phyloP scores from a whole-genome alignment of 1,140 invertebrate genomes.

The Subanguina moxae region DNA sequence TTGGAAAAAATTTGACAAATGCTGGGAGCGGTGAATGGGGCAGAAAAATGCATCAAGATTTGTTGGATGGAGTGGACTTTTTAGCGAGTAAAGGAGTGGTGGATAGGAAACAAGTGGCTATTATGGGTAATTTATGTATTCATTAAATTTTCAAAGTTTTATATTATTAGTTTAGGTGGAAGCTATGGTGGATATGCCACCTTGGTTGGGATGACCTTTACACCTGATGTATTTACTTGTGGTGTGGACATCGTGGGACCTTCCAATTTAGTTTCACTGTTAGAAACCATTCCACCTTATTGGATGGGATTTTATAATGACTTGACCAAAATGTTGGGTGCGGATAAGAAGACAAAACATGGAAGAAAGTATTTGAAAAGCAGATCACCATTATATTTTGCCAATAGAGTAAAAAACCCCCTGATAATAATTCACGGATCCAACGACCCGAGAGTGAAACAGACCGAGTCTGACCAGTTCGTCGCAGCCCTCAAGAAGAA shows the following conservation, averaged over 20 bases:
- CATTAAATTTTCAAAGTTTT: background rate
- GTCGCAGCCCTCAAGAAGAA: slow-evolving; percentile 48
- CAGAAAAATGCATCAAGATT: slow-evolving; percentile 54
- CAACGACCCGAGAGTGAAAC: slow-evolving; percentile 42
- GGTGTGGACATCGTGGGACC: slow-evolving; percentile 56
- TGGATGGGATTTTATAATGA: slow-evolving; percentile 56
- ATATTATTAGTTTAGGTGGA: slow-evolving; percentile 17
- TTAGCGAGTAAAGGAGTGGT: slow-evolving; percentile 48
- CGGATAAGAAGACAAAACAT: slow-evolving; percentile 40
- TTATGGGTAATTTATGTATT: slow-evolving; percentile 38
- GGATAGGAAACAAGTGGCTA: slow-evolving; percentile 40
- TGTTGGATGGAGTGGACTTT: slow-evolving; percentile 52
- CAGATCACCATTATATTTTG: slow-evolving; percentile 39
- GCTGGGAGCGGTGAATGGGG: slow-evolving; percentile 57
- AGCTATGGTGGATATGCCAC: slow-evolving; percentile 54
- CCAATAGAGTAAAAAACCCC: slow-evolving; percentile 33
- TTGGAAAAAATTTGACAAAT: slow-evolving; percentile 51
- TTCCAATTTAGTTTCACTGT: slow-evolving; percentile 48
- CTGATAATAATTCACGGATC: slow-evolving; percentile 39
- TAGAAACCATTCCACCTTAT: slow-evolving; percentile 55
- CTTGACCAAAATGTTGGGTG: slow-evolving; percentile 51
- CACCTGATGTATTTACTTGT: slow-evolving; percentile 54
- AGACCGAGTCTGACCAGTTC: slow-evolving; percentile 49
- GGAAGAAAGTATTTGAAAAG: slow-evolving; percentile 37
- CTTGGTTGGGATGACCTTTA: slow-evolving; percentile 55